Evolutionary conservation across 1,140 invertebrate genomes (phyloP).

Genomic region (Pogonognathellus flavescens): DNA sequence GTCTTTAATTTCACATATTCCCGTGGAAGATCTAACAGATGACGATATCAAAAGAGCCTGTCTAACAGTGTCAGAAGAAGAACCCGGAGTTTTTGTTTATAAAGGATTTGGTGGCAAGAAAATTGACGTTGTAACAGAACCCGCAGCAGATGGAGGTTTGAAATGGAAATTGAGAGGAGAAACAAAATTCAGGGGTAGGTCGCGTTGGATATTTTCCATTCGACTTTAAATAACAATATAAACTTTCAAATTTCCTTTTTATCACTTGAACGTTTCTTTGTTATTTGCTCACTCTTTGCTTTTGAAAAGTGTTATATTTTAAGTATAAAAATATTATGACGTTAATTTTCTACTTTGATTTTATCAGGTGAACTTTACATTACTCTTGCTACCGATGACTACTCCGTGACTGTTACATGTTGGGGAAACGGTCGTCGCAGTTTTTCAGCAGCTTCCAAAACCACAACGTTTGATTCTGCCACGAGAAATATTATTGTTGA

Average conservation of each 20-base stretch:
- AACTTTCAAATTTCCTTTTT: neutral
- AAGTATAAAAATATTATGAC: no score
- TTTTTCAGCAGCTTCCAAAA: conserved; percentile 21
- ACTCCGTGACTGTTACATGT: conserved; percentile 16
- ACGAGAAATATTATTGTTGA: neutral
- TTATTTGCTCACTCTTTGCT: no score
- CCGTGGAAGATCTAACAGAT: neutral
- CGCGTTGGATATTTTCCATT: neutral
- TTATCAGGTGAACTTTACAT: conserved; percentile 30
- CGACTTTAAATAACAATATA: neutral
- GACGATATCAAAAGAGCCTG: conserved; percentile 12
- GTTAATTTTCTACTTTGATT: no score
- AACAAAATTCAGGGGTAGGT: conserved; percentile 3
- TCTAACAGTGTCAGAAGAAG: neutral
- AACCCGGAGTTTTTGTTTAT: conserved; percentile 8
- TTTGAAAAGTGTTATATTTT: no score
- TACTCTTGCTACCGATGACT: conserved; percentile 1
- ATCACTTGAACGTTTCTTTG: neutral
- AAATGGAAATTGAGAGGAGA: neutral
- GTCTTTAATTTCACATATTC: neutral
- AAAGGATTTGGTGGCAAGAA: neutral
- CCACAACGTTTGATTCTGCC: neutral
- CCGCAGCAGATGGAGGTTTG: neutral
- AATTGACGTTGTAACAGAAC: neutral
- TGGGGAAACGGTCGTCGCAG: conserved; percentile 11